Evolutionary conservation across 2,113 vertebrate genomes (phyloP).

Genomic region (Microtus montanus): DNA sequence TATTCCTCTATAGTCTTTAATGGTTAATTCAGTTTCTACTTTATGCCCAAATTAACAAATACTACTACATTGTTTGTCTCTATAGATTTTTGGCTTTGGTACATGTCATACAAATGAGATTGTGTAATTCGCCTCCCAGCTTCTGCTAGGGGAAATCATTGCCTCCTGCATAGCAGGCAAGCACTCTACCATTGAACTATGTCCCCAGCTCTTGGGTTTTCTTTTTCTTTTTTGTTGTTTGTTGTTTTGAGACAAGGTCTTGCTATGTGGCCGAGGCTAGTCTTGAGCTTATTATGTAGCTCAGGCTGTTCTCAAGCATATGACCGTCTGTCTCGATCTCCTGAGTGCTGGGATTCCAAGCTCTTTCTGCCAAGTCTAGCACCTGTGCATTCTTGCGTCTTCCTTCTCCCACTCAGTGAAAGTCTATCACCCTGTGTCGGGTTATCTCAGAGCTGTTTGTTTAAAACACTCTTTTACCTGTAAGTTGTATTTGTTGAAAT

Average conservation of each 20-base stretch:
- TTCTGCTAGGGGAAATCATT: background rate
- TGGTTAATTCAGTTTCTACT: background rate
- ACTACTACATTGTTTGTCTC: background rate
- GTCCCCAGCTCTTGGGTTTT: background rate
- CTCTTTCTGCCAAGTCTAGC: too few species aligned
- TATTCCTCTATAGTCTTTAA: background rate
- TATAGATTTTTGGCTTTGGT: constrained; percentile 34
- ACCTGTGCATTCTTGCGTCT: too few species aligned
- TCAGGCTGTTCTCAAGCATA: background rate
- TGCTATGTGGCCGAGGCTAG: background rate
- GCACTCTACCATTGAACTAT: background rate
- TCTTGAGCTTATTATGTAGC: background rate
- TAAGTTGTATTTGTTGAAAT: too few species aligned
- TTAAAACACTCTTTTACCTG: too few species aligned
- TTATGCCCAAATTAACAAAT: background rate
- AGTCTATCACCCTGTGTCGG: too few species aligned
- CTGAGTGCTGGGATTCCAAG: background rate
- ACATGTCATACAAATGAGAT: background rate
- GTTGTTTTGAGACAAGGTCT: background rate
- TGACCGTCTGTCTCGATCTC: background rate
- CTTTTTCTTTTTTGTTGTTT: background rate
- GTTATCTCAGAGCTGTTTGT: too few species aligned
- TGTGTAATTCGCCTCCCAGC: background rate
- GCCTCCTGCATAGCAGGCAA: background rate
- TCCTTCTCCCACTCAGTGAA: too few species aligned